Conservation (phyloP, 2,888 invertebrate species). For the Lasioglossum morio region DNA sequence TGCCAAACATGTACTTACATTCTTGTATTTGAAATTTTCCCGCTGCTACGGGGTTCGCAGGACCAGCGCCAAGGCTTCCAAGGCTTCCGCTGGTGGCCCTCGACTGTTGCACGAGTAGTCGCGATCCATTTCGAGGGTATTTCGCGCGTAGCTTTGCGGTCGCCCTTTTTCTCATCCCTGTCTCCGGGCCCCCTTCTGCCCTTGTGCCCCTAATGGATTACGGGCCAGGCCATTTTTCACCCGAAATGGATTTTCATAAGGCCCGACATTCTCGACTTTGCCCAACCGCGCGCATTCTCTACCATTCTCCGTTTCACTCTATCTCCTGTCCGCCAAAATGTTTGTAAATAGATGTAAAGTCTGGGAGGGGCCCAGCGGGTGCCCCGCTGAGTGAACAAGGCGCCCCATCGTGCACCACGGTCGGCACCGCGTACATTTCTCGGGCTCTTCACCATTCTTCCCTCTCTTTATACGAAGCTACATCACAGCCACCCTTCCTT, state of each 20-base stretch:
- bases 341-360: slow-evolving; percentile 83
- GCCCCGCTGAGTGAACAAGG: slow-evolving; percentile 81
- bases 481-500: slow-evolving; percentile 66
- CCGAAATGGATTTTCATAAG: slow-evolving; percentile 78
- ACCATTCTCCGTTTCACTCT: slow-evolving; percentile 61
- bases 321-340: slow-evolving; percentile 80
- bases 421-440: slow-evolving; percentile 70
- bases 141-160: slow-evolving; percentile 52
- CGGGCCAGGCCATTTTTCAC: slow-evolving; percentile 78
- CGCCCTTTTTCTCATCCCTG: slow-evolving; percentile 37
- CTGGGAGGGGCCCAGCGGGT: slow-evolving; percentile 76
- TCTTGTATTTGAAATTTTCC: not conserved
- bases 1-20: too few species aligned
- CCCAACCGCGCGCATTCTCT: slow-evolving; percentile 59
- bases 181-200: slow-evolving; percentile 32
- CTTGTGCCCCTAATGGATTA: slow-evolving; percentile 68
- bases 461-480: slow-evolving; percentile 66
- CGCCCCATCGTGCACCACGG: slow-evolving; percentile 79
- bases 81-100: not conserved
- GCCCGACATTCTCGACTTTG: slow-evolving; percentile 68
- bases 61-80: not conserved
- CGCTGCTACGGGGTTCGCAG: not conserved
- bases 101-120: slow-evolving; percentile 10
- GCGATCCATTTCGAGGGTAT: slow-evolving; percentile 52
- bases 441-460: slow-evolving; percentile 72